These are phyloP conservation scores for Macaca nemestrina DNA, from an alignment of 2,113 vertebrate species.

Conservation along the genomic window DNA sequence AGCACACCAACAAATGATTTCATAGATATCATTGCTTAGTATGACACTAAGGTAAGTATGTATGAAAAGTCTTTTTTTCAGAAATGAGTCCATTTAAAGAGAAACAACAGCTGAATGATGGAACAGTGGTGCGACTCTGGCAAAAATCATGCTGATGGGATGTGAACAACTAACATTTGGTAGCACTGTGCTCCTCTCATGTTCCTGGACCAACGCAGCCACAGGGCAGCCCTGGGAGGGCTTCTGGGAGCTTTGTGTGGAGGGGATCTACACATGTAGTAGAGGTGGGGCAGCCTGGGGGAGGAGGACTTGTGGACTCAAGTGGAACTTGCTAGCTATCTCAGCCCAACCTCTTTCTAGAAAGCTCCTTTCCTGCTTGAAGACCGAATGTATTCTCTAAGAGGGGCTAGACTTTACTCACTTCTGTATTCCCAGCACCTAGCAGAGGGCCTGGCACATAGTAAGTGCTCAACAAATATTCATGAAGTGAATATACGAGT, in stretches of 20 bases:
- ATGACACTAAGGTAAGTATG: neutral
- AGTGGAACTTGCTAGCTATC: neutral
- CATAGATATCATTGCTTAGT: neutral
- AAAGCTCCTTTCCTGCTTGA: slow-evolving; percentile 2
- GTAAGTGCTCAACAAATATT: neutral
- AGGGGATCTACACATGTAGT: neutral
- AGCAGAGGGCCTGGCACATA: neutral
- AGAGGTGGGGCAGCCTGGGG: neutral
- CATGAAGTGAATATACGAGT: neutral
- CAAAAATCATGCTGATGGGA: neutral
- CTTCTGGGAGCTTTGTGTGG: neutral
- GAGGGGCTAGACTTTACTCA: neutral
- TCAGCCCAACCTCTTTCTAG: neutral
- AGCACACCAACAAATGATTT: neutral
- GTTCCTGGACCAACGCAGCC: neutral
- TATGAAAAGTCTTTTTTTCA: neutral
- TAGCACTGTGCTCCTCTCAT: neutral
- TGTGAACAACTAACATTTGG: neutral
- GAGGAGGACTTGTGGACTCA: neutral
- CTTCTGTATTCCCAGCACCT: neutral
- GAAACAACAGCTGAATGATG: neutral
- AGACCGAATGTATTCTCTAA: neutral
- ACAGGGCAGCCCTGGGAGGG: neutral
- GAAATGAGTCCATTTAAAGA: slow-evolving; percentile 1
- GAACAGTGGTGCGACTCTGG: neutral